These are phyloP conservation scores for Pangasius djambal DNA, from an alignment of 2,797 vertebrate species.

Conservation along the genomic window DNA sequence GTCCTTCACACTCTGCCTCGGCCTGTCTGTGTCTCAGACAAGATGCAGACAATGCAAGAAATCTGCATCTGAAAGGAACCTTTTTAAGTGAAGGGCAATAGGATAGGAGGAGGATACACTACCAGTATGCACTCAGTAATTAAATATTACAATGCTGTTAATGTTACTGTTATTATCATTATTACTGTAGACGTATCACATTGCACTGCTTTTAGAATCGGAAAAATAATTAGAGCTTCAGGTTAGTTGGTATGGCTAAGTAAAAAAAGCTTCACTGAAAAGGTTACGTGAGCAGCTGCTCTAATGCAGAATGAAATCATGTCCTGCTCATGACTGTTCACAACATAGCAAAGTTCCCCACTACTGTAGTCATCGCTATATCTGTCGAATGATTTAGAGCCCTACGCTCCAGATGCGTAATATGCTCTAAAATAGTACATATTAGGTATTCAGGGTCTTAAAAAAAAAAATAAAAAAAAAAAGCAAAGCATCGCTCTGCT, in stretches of 20 bases:
- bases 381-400: slow-evolving; percentile 69
- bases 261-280: background rate
- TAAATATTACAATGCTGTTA: slow-evolving; percentile 33
- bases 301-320: slow-evolving; percentile 88
- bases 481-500: slow-evolving; percentile 27
- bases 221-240: slow-evolving; percentile 30
- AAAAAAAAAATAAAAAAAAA: slow-evolving; percentile 13
- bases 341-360: slow-evolving; percentile 72
- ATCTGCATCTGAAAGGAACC: slow-evolving; percentile 51
- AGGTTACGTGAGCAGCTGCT: slow-evolving; percentile 80
- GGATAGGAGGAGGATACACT: slow-evolving; percentile 1
- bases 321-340: slow-evolving; percentile 73
- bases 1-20: slow-evolving; percentile 71
- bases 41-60: slow-evolving; percentile 47
- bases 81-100: slow-evolving; percentile 51
- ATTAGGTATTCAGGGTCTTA: slow-evolving; percentile 52
- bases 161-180: slow-evolving; percentile 42
- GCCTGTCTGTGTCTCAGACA: slow-evolving; percentile 58
- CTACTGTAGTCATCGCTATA: slow-evolving; percentile 64
- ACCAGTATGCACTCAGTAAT: slow-evolving; percentile 1
- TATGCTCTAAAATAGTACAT: slow-evolving; percentile 59
- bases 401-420: slow-evolving; percentile 63
- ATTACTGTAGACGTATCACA: background rate
- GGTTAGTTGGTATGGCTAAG: background rate
- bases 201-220: background rate